Base-by-base conservation (phyloP, 1,140 invertebrate genomes). In the Patella vulgata region DNA sequence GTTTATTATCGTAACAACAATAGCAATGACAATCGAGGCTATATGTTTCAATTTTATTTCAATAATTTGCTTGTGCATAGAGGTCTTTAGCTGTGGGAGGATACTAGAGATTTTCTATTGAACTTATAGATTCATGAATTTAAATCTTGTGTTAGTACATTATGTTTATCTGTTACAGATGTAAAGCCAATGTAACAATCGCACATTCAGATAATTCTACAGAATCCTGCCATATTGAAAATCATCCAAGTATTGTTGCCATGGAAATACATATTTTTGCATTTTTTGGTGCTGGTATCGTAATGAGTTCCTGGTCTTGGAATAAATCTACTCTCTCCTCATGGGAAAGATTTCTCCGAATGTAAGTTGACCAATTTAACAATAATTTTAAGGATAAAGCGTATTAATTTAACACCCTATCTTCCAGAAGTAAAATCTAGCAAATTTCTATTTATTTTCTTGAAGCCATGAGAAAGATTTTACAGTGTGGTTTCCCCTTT, bases 281-380 rank as follows among this genome's bases (percentile, higher is more conserved):
- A 46, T 87, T 92, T 31, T 96, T 96, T 84, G 90, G 90, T 56
- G 88, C 90, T 47, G 93, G 93, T 30, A 88, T 94, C 59, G 85
- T 92, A n/a, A 94, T 96, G 91, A 93, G 93, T 4, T 93, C 91
- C 3, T 97, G 93, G 93, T 92, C 93, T 25, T 96, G 93, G 93
- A 96, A 92, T 30, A 87, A 88, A 39, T 90, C 91, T 23, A 93
- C 93, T 0, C 77, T 92, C 1, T 88, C 91, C 62, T 90, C 90
- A 0, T 97, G 95, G 95, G 88, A 89, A 54, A 86, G 93, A 67
- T 94, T 93, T 80, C 85, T 95, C 30, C 88, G 89, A 81, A 91
- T 90, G 92, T 94, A 87, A 76, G 79, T 61, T 8, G 43, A 56
- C n/a, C n/a, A n/a, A n/a, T n/a, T n/a, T 23, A 21, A 48, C 1